Evolutionary conservation across 2,113 vertebrate genomes (phyloP).

Genomic region (Gopherus flavomarginatus): DNA sequence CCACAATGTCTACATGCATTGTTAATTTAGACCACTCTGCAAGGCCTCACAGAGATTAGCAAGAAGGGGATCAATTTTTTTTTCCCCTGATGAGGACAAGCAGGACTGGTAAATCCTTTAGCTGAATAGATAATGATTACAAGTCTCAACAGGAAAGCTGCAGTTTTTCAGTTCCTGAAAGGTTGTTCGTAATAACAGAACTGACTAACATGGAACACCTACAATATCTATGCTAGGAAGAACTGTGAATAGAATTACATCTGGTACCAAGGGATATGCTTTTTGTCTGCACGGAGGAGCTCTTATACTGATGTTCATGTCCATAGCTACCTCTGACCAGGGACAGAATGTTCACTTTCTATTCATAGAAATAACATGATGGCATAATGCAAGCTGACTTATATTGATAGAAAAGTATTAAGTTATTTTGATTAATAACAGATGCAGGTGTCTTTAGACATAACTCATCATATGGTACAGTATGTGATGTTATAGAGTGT

Average conservation of each 20-base stretch:
- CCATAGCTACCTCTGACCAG: background rate
- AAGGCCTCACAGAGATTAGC: conserved; percentile 2
- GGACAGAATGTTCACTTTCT: background rate
- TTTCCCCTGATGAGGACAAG: conserved; percentile 13
- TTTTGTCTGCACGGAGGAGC: conserved; percentile 22
- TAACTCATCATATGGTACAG: background rate
- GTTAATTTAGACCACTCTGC: conserved; percentile 46
- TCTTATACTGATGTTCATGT: conserved; percentile 15
- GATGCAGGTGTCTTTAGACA: background rate
- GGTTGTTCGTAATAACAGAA: conserved; percentile 56
- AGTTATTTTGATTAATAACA: conserved; percentile 31
- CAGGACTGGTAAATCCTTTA: conserved; percentile 45
- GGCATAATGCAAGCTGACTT: conserved; percentile 23
- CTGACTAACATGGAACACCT: conserved; percentile 32
- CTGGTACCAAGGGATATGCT: background rate
- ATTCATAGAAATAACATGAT: conserved; percentile 4
- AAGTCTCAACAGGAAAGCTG: conserved; percentile 53
- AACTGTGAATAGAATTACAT: conserved; percentile 60
- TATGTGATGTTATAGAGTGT: background rate
- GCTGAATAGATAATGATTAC: conserved; percentile 61
- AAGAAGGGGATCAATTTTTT: conserved; percentile 1
- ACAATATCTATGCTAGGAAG: conserved; percentile 14
- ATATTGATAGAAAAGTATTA: conserved; percentile 1
- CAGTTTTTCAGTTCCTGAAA: conserved; percentile 55
- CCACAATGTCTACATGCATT: conserved; percentile 42